phyloP scores from a whole-genome alignment of 1,140 invertebrate genomes.

The Musca domestica region DNA sequence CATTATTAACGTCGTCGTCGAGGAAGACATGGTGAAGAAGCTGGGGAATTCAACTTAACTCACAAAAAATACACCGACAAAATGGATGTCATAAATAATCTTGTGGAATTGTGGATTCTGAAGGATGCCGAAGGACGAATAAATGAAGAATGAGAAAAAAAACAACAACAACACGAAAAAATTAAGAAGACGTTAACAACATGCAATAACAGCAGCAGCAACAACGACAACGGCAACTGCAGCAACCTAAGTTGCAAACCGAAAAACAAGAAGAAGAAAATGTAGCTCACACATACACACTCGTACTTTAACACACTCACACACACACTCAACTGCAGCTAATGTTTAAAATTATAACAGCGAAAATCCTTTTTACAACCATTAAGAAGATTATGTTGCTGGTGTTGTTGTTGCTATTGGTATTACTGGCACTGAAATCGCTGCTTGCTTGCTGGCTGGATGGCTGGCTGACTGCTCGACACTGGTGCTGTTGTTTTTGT shows the following conservation, averaged over 20 bases:
- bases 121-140: not conserved
- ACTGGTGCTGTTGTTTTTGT: not conserved
- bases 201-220: too few species aligned
- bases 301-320: too few species aligned
- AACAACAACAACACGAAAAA: too few species aligned
- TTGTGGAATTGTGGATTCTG: not conserved
- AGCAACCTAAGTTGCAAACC: too few species aligned
- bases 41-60: not conserved
- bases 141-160: not conserved
- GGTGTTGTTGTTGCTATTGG: not conserved
- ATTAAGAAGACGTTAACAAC: too few species aligned
- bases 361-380: conserved; percentile 13
- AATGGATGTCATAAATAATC: conserved; percentile 13
- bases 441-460: too few species aligned
- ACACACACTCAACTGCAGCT: not conserved
- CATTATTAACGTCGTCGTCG: not conserved
- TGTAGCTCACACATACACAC: too few species aligned
- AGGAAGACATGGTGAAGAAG: too few species aligned
- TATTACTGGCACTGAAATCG: not conserved
- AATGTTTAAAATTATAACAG: conserved; percentile 10
- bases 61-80: not conserved
- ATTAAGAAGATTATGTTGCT: not conserved
- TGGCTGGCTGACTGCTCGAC: too few species aligned
- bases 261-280: too few species aligned
- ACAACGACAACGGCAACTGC: too few species aligned